Conservation (phyloP, 2,113 vertebrate genomes). For the Murina feae region DNA sequence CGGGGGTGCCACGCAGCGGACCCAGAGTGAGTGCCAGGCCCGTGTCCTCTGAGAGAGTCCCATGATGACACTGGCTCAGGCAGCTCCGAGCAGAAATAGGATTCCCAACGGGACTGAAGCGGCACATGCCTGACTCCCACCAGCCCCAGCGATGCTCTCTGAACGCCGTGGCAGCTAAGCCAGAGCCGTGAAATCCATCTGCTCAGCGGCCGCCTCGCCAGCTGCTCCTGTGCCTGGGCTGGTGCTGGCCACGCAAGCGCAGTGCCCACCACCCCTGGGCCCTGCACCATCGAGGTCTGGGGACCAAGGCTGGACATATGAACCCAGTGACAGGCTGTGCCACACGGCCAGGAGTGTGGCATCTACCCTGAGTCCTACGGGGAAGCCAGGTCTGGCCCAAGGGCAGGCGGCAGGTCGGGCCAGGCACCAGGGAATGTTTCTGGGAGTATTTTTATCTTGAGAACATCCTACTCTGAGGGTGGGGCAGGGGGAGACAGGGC, state of each 20-base stretch:
- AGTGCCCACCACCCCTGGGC: neutral
- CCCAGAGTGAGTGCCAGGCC: rapidly evolving
- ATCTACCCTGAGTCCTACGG: neutral
- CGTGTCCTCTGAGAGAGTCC: neutral
- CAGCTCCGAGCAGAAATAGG: neutral
- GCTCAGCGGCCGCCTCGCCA: neutral
- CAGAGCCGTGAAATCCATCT: neutral
- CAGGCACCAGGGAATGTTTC: conserved; percentile 40
- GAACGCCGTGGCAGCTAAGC: rapidly evolving
- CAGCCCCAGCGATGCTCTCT: neutral
- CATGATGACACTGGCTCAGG: neutral
- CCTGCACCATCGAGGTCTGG: too few relatives aligned
- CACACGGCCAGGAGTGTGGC: rapidly evolving
- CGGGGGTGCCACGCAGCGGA: rapidly evolving
- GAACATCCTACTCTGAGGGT: conserved; percentile 33
- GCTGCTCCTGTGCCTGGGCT: neutral
- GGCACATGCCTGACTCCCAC: neutral
- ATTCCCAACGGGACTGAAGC: neutral
- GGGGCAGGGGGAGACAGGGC: conserved; percentile 27
- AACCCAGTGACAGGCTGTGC: neutral
- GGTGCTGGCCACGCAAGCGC: neutral
- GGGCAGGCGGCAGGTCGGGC: neutral
- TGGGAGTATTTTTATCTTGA: conserved; percentile 69
- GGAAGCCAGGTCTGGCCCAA: neutral
- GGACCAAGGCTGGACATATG: neutral